These are phyloP conservation scores for Drosophila algonquin DNA, from an alignment of 2,888 invertebrate species.

Conservation along the genomic window DNA sequence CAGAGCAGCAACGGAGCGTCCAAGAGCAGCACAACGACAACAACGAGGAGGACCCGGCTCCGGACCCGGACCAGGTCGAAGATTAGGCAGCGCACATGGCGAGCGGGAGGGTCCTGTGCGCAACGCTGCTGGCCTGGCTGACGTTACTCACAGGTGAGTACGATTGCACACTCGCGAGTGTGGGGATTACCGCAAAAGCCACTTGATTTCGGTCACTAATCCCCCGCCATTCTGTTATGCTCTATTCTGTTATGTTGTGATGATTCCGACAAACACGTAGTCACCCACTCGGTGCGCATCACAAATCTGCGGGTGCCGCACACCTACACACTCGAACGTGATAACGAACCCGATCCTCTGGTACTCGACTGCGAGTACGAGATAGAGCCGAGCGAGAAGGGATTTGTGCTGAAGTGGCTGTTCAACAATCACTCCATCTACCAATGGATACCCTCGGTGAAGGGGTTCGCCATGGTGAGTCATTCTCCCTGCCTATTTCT, in stretches of 20 bases:
- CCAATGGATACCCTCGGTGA: slow-evolving; percentile 84
- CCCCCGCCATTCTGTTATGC: not conserved
- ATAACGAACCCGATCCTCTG: slow-evolving; percentile 81
- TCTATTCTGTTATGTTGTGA: not conserved
- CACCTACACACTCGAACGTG: slow-evolving; percentile 83
- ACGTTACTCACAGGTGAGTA: slow-evolving; percentile 77
- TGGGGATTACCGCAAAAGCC: not conserved
- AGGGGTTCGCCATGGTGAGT: slow-evolving; percentile 84
- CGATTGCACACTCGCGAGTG: not conserved
- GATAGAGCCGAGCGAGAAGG: slow-evolving; percentile 81
- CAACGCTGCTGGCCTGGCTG: slow-evolving; percentile 79
- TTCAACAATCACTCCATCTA: slow-evolving; percentile 84
- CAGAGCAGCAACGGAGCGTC: slow-evolving; percentile 11
- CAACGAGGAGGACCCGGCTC: slow-evolving; percentile 36
- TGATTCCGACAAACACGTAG: slow-evolving; percentile 46
- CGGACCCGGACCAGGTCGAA: slow-evolving; percentile 35
- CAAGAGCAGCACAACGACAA: slow-evolving; percentile 19
- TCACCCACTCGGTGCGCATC: slow-evolving; percentile 82
- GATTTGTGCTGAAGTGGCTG: slow-evolving; percentile 84
- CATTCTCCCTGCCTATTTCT: slow-evolving; percentile 25
- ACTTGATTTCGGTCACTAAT: not conserved
- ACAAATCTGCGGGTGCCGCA: slow-evolving; percentile 84
- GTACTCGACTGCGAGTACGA: slow-evolving; percentile 84
- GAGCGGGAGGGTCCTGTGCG: slow-evolving; percentile 75
- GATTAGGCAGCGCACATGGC: slow-evolving; percentile 75